These are phyloP conservation scores for Abrostola tripartita DNA, from an alignment of 2,888 invertebrate species.

Conservation along the genomic window DNA sequence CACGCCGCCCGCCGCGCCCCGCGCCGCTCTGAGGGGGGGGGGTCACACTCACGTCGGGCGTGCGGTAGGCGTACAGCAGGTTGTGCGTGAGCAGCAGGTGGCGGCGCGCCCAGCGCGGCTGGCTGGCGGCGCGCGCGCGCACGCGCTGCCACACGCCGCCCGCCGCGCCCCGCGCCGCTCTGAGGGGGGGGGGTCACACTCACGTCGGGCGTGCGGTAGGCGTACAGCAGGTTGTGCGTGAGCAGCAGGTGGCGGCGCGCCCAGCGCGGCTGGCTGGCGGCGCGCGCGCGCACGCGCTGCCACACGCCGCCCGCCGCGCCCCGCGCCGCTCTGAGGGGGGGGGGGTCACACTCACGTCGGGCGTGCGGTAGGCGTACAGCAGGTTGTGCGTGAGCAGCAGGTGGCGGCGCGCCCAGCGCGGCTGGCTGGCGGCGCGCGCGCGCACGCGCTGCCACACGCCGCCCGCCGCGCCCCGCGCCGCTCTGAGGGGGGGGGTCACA, in stretches of 20 bases:
- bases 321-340: conserved; percentile 55
- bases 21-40: conserved; percentile 50
- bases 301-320: conserved; percentile 70
- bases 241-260: conserved; percentile 75
- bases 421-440: conserved; percentile 37
- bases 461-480: conserved; percentile 28
- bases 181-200: conserved; percentile 15
- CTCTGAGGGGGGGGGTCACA: conserved; percentile 16
- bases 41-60: no score
- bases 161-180: conserved; percentile 26
- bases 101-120: no score
- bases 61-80: no score
- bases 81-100: no score
- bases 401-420: conserved; percentile 73
- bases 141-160: conserved; percentile 9
- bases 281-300: conserved; percentile 68
- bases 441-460: conserved; percentile 39
- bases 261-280: conserved; percentile 65
- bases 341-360: no score
- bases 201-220: conserved; percentile 65
- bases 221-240: conserved; percentile 76
- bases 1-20: conserved; percentile 69
- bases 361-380: no score
- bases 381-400: neutral
- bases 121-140: no score